Conservation (phyloP, 2,113 vertebrate species). For the Sander vitreus region DNA sequence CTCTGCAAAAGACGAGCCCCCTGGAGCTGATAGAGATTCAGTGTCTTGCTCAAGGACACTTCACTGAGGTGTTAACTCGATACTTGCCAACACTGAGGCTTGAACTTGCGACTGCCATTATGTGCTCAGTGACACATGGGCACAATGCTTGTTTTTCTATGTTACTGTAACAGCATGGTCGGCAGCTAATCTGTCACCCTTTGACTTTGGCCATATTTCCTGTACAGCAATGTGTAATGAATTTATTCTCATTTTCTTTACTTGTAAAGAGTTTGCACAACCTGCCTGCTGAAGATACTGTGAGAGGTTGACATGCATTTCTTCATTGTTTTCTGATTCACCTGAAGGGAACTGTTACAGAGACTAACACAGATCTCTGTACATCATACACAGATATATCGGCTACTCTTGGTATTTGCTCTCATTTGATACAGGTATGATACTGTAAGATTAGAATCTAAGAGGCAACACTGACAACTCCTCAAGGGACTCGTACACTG, state of each 20-base stretch:
- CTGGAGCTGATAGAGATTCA: conserved; percentile 2
- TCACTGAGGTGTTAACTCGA: background rate
- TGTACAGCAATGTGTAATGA: background rate
- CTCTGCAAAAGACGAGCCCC: conserved; percentile 1
- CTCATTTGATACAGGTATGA: conserved; percentile 29
- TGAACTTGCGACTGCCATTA: background rate
- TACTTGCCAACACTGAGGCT: background rate
- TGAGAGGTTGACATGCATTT: background rate
- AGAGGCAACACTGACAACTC: background rate
- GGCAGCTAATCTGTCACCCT: background rate
- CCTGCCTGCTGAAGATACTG: background rate
- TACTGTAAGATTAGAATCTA: conserved; percentile 31
- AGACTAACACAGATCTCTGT: background rate
- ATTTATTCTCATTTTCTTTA: background rate
- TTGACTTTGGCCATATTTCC: background rate
- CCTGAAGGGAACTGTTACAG: background rate
- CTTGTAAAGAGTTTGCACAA: background rate
- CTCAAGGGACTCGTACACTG: background rate
- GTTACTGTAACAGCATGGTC: background rate
- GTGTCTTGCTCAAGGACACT: conserved; percentile 3
- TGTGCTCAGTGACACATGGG: conserved; percentile 5
- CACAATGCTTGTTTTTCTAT: conserved; percentile 1
- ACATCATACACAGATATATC: background rate
- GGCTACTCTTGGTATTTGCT: background rate
- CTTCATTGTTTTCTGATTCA: background rate